Percentiles rank a stretch among this genome's conserved stretches.
Conservation (phyloP, 2,888 invertebrate genomes). For the Pachydiplax longipennis region DNA sequence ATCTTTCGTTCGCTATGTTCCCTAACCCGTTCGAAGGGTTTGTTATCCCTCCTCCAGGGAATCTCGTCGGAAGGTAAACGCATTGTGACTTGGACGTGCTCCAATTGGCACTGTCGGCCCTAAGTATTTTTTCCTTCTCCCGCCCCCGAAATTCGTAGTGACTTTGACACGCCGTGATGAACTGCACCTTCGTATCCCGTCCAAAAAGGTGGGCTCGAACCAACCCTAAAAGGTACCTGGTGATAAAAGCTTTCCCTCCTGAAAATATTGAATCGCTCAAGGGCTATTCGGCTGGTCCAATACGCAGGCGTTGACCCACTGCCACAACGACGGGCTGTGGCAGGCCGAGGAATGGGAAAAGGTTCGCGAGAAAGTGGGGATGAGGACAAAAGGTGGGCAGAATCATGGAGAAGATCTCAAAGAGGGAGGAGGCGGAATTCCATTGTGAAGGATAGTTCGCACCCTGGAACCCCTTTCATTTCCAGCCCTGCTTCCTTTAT, state of each 20-base stretch:
- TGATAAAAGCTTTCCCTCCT: background rate
- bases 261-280: conserved; percentile 1
- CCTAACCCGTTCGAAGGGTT: background rate
- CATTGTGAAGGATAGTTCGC: background rate
- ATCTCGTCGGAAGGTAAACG: background rate
- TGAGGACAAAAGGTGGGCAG: background rate
- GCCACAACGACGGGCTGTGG: conserved; percentile 2
- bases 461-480: background rate
- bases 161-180: background rate
- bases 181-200: background rate
- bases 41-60: background rate
- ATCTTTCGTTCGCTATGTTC: background rate
- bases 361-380: background rate
- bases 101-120: background rate
- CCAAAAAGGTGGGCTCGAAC: background rate
- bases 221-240: background rate
- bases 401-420: background rate
- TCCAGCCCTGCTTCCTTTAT: background rate
- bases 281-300: background rate
- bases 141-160: background rate
- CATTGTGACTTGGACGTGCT: background rate
- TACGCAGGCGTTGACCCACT: conserved; percentile 34
- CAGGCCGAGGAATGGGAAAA: background rate
- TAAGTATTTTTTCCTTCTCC: background rate
- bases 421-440: background rate